These are phyloP conservation scores for Leptocoma aspasia DNA, from an alignment of 2,113 vertebrate species.

Conservation along the genomic window DNA sequence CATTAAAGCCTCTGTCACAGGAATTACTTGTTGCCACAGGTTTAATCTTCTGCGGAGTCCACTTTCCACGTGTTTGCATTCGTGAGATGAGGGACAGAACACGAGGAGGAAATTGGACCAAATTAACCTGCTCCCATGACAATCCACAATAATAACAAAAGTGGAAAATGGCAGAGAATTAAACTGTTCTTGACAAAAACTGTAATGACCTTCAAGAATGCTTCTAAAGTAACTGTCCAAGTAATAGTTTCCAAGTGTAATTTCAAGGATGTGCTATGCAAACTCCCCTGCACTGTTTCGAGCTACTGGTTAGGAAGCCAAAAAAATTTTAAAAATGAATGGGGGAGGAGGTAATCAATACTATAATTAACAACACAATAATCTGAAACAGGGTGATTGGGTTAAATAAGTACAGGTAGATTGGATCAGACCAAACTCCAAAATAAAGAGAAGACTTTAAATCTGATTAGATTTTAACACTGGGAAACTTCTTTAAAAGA, in stretches of 20 bases:
- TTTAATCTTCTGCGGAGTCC: slow-evolving; percentile 46
- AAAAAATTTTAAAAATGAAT: not conserved
- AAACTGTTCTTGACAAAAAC: slow-evolving; percentile 63
- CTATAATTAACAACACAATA: not conserved
- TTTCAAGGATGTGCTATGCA: slow-evolving; percentile 30
- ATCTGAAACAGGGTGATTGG: not conserved
- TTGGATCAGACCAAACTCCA: not conserved
- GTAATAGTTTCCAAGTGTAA: slow-evolving; percentile 18
- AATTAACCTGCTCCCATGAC: slow-evolving; percentile 58
- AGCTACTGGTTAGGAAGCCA: not conserved
- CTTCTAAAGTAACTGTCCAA: slow-evolving; percentile 32
- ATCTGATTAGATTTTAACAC: not conserved
- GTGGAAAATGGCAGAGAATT: slow-evolving; percentile 61
- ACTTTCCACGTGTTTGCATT: slow-evolving; percentile 27
- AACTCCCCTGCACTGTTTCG: not conserved
- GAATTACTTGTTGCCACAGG: slow-evolving; percentile 35
- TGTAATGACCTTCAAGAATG: slow-evolving; percentile 53
- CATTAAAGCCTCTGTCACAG: slow-evolving; percentile 44
- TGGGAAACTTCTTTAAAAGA: not conserved
- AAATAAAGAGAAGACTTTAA: not conserved
- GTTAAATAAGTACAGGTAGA: not conserved
- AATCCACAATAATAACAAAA: slow-evolving; percentile 48
- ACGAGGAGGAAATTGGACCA: slow-evolving; percentile 34
- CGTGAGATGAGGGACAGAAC: slow-evolving; percentile 10
- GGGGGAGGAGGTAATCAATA: not conserved